Evolutionary conservation across 2,113 vertebrate species (phyloP), one percentile per base, ranked within the genome.

Genomic region (Aptenodytes patagonicus): DNA sequence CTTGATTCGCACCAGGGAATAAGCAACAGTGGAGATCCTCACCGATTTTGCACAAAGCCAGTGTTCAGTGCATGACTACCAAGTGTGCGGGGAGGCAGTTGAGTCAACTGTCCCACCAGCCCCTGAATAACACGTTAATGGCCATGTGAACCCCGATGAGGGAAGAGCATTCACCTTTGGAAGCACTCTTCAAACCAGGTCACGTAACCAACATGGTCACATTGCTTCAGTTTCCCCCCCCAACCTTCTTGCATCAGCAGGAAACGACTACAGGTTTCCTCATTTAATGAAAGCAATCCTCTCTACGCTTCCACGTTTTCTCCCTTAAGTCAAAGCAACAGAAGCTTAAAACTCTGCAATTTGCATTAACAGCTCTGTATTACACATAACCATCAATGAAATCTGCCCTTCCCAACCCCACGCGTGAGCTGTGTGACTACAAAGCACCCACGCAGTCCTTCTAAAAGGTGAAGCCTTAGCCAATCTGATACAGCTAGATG

Each of bases 401-500:
- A 85, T 8, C 83, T 85, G 87, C 89, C 94, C 91, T 95, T 82
- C 83, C 87, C 91, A 87, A 54, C 58, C 69, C 92, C 38, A 66
- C 1, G 4, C 11, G 61, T 31, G 64, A 95, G 77, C 77, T 49
- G 26, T 32, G 68, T 66, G 80, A 52, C 87, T 69, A 21, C 75
- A 7, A 44, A 61, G 89, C 95, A 87, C 94, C 95, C 89, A 96
- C 89, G 13, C 83, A n/a, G 69, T 14, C 69, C 90, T 92, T 42
- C 87, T 40, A 11, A 60, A 65, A 85, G 70, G 83, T 61, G 79
- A 79, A 87, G 75, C 89, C 87, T 65, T 25, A 21, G 62, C 68
- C 82, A 51, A 83, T 46, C 82, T 46, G 62, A 90, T 87, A 75
- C 2, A 4, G 36, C 47, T 3, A 29, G 47, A 49, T 65, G 73